phyloP scores from a whole-genome alignment of 2,797 vertebrate genomes.

The Hephaestus fuliginosus region DNA sequence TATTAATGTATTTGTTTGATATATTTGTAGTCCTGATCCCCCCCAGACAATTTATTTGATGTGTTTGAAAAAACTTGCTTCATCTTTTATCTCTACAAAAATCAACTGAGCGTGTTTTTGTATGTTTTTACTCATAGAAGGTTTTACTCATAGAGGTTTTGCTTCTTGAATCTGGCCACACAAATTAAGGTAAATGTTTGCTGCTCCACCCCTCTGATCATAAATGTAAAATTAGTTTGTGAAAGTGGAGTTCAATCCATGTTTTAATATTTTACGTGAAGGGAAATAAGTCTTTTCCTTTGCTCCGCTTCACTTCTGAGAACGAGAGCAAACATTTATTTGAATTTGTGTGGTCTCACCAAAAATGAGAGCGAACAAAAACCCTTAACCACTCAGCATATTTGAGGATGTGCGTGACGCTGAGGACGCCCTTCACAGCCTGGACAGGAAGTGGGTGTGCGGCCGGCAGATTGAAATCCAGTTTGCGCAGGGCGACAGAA shows the following conservation, averaged over 20 bases:
- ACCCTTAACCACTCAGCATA: conserved; percentile 95
- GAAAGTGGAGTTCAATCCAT: background rate
- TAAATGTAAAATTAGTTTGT: background rate
- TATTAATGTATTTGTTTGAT: conserved; percentile 62
- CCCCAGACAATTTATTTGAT: conserved; percentile 45
- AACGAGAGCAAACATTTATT: conserved; percentile 1
- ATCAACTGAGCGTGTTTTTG: conserved; percentile 32
- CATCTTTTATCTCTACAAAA: conserved; percentile 70
- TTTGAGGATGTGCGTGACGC: conserved; percentile 98
- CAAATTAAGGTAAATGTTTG: conserved; percentile 31
- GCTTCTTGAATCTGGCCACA: conserved; percentile 24
- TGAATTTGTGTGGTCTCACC: conserved; percentile 51
- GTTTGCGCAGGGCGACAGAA: conserved; percentile 97
- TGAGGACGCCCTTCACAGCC: conserved; percentile 96
- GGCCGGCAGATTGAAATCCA: conserved; percentile 99
- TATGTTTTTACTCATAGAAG: conserved; percentile 15
- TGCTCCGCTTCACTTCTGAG: background rate
- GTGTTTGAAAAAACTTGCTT: conserved; percentile 65
- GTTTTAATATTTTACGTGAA: background rate
- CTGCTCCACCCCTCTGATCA: no score
- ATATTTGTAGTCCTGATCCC: conserved; percentile 58
- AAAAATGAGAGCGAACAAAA: conserved; percentile 57
- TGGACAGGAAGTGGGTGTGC: conserved; percentile 98
- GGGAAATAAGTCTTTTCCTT: background rate
- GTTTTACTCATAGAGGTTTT: background rate